phyloP scores from a whole-genome alignment of 2,888 invertebrate genomes.

The Stramonita haemastoma region DNA sequence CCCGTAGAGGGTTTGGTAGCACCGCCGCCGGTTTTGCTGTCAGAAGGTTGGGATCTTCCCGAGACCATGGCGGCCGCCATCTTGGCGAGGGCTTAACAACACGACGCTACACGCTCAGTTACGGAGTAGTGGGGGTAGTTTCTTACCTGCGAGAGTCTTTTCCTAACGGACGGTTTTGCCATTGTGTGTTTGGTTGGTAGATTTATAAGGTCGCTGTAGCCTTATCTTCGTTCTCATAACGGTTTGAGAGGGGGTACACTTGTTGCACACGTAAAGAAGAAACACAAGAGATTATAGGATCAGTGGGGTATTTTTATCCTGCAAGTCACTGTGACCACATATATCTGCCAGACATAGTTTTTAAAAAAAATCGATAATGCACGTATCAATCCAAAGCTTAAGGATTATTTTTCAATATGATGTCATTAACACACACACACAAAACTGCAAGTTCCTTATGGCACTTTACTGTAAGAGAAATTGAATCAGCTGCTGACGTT shows the following conservation, averaged over 20 bases:
- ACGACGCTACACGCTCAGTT: constrained; percentile 35
- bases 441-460: neutral
- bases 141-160: too few species aligned
- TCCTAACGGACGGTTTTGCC: neutral
- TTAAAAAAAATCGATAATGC: neutral
- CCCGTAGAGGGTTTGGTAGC: too few species aligned
- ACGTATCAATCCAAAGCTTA: neutral
- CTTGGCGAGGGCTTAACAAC: constrained; percentile 43
- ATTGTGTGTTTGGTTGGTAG: neutral
- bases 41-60: neutral
- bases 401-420: neutral
- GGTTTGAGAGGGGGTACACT: too few species aligned
- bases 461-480: neutral
- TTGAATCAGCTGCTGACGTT: neutral
- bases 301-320: neutral
- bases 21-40: neutral
- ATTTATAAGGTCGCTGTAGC: neutral
- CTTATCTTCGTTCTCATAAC: neutral
- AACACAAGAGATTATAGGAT: neutral
- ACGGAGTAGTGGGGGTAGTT: neutral
- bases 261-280: neutral
- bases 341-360: neutral
- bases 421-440: neutral
- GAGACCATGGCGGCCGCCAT: constrained; percentile 22
- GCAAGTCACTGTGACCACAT: too few species aligned